Evolutionary conservation across 1,140 invertebrate genomes (phyloP).

Genomic region (Apolygus lucorum): DNA sequence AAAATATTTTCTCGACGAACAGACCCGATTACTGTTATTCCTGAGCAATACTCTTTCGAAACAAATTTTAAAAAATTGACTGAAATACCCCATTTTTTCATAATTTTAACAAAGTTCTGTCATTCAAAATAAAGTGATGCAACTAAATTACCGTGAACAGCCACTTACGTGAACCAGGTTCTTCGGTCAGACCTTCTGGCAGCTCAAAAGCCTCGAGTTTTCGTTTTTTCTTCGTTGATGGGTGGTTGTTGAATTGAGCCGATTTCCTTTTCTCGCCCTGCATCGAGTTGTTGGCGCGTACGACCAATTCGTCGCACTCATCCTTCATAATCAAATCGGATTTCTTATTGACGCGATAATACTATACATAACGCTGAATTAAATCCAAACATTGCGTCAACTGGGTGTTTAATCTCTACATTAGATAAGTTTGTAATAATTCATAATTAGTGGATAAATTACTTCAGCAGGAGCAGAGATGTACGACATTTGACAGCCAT

Average conservation of each 20-base stretch:
- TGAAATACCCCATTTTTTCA: neutral
- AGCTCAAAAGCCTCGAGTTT: conserved; percentile 8
- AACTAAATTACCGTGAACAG: neutral
- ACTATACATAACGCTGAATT: no score
- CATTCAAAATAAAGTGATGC: neutral
- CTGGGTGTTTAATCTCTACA: no score
- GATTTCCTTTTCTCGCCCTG: conserved; percentile 20
- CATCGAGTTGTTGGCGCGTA: conserved; percentile 10
- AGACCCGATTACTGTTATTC: neutral
- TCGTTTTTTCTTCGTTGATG: conserved; percentile 4
- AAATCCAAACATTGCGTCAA: no score
- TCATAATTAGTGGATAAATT: no score
- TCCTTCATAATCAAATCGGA: no score
- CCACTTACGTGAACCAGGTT: conserved; percentile 14
- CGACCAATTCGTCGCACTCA: conserved; percentile 19
- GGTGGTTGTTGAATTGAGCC: neutral
- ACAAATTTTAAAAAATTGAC: neutral
- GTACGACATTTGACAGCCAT: no score
- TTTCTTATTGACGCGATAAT: no score
- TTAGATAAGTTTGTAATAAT: no score
- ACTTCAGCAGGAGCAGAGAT: no score
- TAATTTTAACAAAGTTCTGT: neutral
- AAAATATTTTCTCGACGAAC: neutral
- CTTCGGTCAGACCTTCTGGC: neutral
- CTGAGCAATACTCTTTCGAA: neutral